These are phyloP conservation scores for Euspilapteryx auroguttella DNA, from an alignment of 2,888 invertebrate species.

Conservation along the genomic window DNA sequence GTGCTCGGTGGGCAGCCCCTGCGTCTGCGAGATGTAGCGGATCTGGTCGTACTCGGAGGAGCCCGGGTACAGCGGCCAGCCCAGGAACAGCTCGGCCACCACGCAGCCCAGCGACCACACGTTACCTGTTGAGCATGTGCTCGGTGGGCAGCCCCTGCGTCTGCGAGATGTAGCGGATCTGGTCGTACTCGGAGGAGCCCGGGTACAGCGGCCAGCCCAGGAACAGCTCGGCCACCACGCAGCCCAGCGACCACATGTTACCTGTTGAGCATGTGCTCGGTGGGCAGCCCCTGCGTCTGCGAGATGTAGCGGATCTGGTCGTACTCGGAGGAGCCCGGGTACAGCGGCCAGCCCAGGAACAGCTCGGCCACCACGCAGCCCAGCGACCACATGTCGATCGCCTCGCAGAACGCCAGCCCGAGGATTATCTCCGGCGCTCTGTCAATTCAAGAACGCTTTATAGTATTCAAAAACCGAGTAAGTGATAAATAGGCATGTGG, in stretches of 20 bases:
- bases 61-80: conserved; percentile 99
- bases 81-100: no score
- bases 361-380: conserved; percentile 99
- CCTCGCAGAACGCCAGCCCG: conserved; percentile 98
- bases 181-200: conserved; percentile 98
- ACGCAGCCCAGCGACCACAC: no score
- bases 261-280: conserved; percentile 97
- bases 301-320: conserved; percentile 97
- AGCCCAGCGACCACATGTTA: conserved; percentile 96
- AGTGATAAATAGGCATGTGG: no score
- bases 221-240: no score
- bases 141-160: conserved; percentile 97
- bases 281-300: conserved; percentile 96
- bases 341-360: conserved; percentile 99
- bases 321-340: conserved; percentile 98
- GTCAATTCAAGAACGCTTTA: conserved; percentile 4
- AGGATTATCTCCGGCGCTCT: conserved; percentile 96
- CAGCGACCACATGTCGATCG: conserved; percentile 99
- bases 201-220: conserved; percentile 99
- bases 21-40: conserved; percentile 94
- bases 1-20: conserved; percentile 95
- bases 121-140: conserved; percentile 94
- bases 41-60: conserved; percentile 99
- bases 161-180: conserved; percentile 95
- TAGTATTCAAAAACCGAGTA: background rate